A percentile compares a stretch with the other conserved stretches of the same genome.
These are phyloP conservation scores for Cecropterus lyciades DNA, from an alignment of 1,140 invertebrate genomes.

Conservation along the genomic window DNA sequence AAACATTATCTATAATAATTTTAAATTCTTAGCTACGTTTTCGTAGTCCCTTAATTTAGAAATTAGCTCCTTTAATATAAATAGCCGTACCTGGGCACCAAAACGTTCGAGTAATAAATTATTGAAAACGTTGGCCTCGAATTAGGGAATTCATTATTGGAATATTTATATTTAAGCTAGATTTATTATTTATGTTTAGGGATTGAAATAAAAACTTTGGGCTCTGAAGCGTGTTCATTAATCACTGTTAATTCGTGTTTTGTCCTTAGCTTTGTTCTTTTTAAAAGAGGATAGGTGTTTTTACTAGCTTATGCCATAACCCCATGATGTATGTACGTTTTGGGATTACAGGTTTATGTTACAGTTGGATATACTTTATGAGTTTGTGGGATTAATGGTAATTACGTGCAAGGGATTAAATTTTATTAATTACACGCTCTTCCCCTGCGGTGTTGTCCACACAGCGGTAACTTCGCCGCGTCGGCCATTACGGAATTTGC, in stretches of 20 bases:
- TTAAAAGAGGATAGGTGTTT: constrained; percentile 7
- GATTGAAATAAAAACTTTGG: constrained; percentile 13
- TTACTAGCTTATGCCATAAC: constrained; percentile 1
- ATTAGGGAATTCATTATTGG: constrained; percentile 21
- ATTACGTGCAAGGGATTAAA: constrained; percentile 37
- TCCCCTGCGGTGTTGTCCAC: constrained; percentile 29
- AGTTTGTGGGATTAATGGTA: constrained; percentile 35
- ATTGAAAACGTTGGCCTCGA: constrained; percentile 15
- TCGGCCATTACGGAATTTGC: constrained; percentile 33
- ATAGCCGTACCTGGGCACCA: constrained; percentile 2
- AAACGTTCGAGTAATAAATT: constrained; percentile 23
- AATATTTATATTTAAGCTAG: constrained; percentile 17
- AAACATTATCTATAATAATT: not conserved
- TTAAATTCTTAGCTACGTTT: not conserved
- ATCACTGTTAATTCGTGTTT: constrained; percentile 18
- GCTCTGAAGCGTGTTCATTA: not conserved
- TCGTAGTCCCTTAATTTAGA: constrained; percentile 13
- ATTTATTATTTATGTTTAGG: constrained; percentile 27
- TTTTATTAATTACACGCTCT: constrained; percentile 35
- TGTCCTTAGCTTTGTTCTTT: not conserved
- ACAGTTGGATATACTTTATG: constrained; percentile 34
- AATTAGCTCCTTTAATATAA: constrained; percentile 8
- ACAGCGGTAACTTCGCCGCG: constrained; percentile 26
- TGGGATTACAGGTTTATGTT: constrained; percentile 33
- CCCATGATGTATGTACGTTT: constrained; percentile 19